Conservation (phyloP, 2,888 invertebrate species). For the Thera obeliscata region DNA sequence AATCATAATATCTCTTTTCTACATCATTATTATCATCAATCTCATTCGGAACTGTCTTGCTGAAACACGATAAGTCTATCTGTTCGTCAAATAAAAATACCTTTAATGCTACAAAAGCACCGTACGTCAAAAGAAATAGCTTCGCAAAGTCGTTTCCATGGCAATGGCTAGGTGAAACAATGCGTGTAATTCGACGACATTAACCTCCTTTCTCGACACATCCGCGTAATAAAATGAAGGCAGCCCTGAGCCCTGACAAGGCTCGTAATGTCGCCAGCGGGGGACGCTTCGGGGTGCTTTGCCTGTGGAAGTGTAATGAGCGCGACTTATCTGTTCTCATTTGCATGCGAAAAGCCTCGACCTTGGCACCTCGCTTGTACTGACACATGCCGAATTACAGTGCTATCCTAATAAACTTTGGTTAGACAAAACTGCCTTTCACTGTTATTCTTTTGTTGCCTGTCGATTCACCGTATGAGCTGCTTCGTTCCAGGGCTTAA, state of each 20-base stretch:
- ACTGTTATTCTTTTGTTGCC: constrained; percentile 1
- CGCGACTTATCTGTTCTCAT: constrained; percentile 78
- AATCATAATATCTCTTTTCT: background rate
- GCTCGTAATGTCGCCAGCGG: constrained; percentile 66
- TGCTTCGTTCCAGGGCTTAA: constrained; percentile 3
- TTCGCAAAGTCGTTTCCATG: constrained; percentile 60
- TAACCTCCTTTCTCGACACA: constrained; percentile 78
- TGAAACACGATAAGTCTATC: background rate
- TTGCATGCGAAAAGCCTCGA: constrained; percentile 78
- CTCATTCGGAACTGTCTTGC: background rate
- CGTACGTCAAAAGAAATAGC: constrained; percentile 38
- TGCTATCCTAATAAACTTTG: constrained; percentile 5
- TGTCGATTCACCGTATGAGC: background rate
- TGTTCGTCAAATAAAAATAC: constrained; percentile 8
- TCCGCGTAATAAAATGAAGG: constrained; percentile 76
- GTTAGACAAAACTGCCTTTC: constrained; percentile 12
- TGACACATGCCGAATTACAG: constrained; percentile 59
- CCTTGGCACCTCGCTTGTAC: constrained; percentile 76
- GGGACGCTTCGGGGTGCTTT: constrained; percentile 54
- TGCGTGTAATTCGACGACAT: constrained; percentile 75
- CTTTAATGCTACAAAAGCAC: constrained; percentile 30
- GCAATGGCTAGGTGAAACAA: constrained; percentile 73
- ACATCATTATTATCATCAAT: background rate
- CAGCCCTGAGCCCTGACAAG: constrained; percentile 67
- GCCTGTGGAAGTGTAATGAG: constrained; percentile 75